Conservation (phyloP, 2,888 invertebrate genomes). For the Drosophila subsilvestris region DNA sequence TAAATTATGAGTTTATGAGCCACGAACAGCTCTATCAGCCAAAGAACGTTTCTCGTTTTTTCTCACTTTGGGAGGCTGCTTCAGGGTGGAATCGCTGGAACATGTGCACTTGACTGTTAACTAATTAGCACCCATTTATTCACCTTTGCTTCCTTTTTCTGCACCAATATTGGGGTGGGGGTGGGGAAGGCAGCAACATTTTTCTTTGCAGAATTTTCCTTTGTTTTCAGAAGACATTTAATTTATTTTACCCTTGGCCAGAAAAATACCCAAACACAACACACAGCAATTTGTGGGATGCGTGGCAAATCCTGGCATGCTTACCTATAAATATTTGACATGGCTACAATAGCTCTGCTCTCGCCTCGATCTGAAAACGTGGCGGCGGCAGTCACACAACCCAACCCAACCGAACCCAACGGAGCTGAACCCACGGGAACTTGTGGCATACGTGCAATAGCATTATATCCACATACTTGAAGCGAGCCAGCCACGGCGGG, state of each 20-base stretch:
- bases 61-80: not conserved
- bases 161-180: too few species aligned
- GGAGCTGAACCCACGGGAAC: constrained; percentile 25
- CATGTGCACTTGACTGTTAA: constrained; percentile 69
- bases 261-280: constrained; percentile 20
- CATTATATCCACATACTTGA: constrained; percentile 40
- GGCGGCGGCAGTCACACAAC: constrained; percentile 40
- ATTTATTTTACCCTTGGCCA: constrained; percentile 64
- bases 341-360: constrained; percentile 69
- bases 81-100: constrained; percentile 20
- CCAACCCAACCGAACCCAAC: constrained; percentile 10
- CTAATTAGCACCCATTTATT: constrained; percentile 72
- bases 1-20: not conserved
- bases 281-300: constrained; percentile 65
- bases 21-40: too few species aligned
- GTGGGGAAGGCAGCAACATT: constrained; percentile 53
- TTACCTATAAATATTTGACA: constrained; percentile 76
- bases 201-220: constrained; percentile 63
- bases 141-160: constrained; percentile 47
- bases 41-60: not conserved
- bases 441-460: constrained; percentile 67
- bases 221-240: constrained; percentile 71
- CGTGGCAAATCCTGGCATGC: constrained; percentile 66
- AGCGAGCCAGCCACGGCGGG: not conserved
- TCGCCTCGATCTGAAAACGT: constrained; percentile 40